phyloP scores from a whole-genome alignment of 2,113 vertebrate genomes.

The Aix galericulata region DNA sequence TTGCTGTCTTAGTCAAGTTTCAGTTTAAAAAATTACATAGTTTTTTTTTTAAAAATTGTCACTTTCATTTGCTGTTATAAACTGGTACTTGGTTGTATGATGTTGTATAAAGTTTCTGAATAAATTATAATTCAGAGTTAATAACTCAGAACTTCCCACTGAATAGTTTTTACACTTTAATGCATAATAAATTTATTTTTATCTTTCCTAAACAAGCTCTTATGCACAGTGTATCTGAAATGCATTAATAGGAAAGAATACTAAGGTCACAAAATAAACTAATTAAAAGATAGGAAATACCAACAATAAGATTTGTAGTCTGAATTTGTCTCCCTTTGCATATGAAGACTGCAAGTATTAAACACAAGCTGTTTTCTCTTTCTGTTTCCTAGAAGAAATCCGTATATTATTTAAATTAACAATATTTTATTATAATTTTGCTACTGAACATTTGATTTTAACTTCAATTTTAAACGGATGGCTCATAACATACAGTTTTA shows the following conservation, averaged over 20 bases:
- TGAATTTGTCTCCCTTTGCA: not conserved
- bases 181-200: not conserved
- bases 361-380: not conserved
- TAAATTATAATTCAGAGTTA: not conserved
- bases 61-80: not conserved
- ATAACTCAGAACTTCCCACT: not conserved
- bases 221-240: not conserved
- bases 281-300: not conserved
- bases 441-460: not conserved
- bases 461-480: not conserved
- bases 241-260: not conserved
- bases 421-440: not conserved
- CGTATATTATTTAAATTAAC: not conserved
- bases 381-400: not conserved
- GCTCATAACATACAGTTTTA: not conserved
- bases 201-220: not conserved
- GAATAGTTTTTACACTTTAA: not conserved
- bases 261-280: not conserved
- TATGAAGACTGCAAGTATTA: not conserved
- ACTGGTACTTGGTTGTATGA: not conserved
- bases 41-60: not conserved
- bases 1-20: not conserved
- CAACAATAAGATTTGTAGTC: not conserved
- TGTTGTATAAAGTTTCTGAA: not conserved
- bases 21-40: not conserved